phyloP scores from a whole-genome alignment of 2,797 vertebrate species.

The Rhynchonycteris naso region DNA sequence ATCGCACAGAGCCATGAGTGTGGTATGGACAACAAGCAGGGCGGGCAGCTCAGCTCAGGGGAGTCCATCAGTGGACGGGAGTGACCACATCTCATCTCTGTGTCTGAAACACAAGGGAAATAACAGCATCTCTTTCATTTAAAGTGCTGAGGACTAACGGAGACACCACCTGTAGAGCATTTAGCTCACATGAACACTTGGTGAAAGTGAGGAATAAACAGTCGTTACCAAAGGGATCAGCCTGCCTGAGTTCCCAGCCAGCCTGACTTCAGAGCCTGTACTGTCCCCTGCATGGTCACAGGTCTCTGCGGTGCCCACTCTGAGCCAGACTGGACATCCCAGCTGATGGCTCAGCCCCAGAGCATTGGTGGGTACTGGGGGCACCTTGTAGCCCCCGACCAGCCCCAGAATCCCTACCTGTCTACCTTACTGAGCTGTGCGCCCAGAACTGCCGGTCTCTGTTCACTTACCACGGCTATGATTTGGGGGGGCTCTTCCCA shows the following conservation, averaged over 20 bases:
- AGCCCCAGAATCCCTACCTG: too few relatives aligned
- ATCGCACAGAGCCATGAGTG: background rate
- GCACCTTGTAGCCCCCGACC: too few relatives aligned
- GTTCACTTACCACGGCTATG: fast-evolving
- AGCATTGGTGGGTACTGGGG: background rate
- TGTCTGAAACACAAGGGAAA: background rate
- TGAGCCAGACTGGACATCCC: too few relatives aligned
- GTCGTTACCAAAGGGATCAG: background rate
- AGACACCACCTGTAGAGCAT: background rate
- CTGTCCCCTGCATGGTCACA: background rate
- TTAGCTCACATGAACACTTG: background rate
- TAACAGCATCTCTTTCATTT: background rate
- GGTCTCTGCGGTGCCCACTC: background rate
- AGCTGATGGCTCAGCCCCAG: background rate
- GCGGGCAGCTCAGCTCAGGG: background rate
- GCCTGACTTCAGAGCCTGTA: background rate
- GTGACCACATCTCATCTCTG: background rate
- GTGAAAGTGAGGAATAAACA: background rate
- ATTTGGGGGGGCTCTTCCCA: background rate
- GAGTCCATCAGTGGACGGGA: background rate
- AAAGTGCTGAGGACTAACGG: background rate
- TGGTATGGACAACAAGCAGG: background rate
- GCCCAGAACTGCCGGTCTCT: background rate
- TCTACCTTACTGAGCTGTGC: background rate
- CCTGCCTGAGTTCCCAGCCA: background rate